Evolutionary conservation across 2,888 invertebrate species (phyloP).

Genomic region (Hedya salicella): DNA sequence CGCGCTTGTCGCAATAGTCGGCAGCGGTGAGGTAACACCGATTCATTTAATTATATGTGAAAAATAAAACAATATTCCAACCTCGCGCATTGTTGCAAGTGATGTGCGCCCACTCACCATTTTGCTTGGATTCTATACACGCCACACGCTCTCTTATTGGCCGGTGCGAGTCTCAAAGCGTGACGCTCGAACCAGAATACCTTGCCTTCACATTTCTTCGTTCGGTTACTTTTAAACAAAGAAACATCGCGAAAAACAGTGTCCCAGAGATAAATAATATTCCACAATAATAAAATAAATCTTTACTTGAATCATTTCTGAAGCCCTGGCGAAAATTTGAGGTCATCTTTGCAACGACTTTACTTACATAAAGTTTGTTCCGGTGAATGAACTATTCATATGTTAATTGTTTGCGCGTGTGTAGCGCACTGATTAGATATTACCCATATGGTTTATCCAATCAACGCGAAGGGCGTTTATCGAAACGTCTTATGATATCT

Average conservation of each 20-base stretch:
- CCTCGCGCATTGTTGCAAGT: conserved; percentile 72
- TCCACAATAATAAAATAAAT: not conserved
- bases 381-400: conserved; percentile 70
- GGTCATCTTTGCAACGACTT: conserved; percentile 53
- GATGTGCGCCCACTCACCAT: conserved; percentile 60
- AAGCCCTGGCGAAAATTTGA: conserved; percentile 58
- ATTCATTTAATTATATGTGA: conserved; percentile 79
- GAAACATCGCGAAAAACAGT: conserved; percentile 52
- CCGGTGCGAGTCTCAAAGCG: conserved; percentile 61
- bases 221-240: conserved; percentile 63
- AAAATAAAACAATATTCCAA: conserved; percentile 69
- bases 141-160: conserved; percentile 61
- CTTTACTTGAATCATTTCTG: conserved; percentile 36
- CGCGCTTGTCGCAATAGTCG: conserved; percentile 82
- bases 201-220: conserved; percentile 63
- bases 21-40: conserved; percentile 80
- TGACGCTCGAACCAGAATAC: conserved; percentile 68
- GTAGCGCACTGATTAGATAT: conserved; percentile 72
- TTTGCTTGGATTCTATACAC: conserved; percentile 65
- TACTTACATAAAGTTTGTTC: conserved; percentile 56
- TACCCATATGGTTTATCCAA: conserved; percentile 54
- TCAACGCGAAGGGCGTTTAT: conserved; percentile 18
- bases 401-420: conserved; percentile 63
- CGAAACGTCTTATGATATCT: conserved; percentile 17
- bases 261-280: conserved; percentile 14